phyloP scores from a whole-genome alignment of 2,888 invertebrate genomes.

The Polyommatus icarus region DNA sequence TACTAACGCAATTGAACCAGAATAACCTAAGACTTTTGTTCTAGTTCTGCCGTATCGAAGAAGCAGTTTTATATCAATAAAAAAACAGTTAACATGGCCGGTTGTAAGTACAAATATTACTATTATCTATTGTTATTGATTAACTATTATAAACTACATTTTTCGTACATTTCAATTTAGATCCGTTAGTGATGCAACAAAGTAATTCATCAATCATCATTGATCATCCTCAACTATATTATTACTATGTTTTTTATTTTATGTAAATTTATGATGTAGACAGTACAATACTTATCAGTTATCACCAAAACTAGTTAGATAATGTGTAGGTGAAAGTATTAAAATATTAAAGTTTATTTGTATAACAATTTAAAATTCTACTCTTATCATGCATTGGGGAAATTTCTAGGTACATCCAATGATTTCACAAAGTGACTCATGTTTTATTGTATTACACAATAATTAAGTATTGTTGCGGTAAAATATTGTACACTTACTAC shows the following conservation, averaged over 20 bases:
- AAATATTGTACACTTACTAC: background rate
- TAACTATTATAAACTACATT: background rate
- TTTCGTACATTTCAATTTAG: background rate
- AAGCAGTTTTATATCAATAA: background rate
- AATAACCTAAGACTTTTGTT: background rate
- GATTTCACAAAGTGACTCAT: background rate
- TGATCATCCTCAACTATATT: background rate
- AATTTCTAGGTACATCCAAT: background rate
- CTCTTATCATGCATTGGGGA: background rate
- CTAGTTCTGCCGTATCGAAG: background rate
- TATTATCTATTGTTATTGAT: background rate
- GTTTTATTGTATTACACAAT: background rate
- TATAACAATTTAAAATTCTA: background rate
- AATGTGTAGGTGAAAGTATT: background rate
- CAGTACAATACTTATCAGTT: background rate
- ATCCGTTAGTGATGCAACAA: background rate
- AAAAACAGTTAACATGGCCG: constrained; percentile 50
- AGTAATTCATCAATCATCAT: background rate
- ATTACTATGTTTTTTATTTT: background rate
- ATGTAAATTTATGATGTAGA: background rate
- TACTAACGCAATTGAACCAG: background rate
- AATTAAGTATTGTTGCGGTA: background rate
- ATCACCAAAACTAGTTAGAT: background rate
- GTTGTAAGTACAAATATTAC: constrained; percentile 53
- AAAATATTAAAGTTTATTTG: background rate